A percentile compares a stretch with the other conserved stretches of the same genome.
Evolutionary conservation across 2,113 vertebrate genomes (phyloP).

Genomic region (Strigops habroptila): DNA sequence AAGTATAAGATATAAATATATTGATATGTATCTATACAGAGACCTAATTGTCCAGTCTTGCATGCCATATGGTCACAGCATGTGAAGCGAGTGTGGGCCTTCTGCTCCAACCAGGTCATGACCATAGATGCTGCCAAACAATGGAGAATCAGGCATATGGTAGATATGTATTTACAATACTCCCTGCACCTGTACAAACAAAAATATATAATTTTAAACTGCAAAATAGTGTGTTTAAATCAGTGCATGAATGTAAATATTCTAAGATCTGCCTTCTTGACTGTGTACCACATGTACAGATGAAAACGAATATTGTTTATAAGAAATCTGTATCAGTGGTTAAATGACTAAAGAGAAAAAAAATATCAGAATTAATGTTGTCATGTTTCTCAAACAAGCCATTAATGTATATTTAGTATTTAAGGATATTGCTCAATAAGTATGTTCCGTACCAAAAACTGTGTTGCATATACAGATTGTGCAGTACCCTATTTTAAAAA

Average conservation of each 20-base stretch:
- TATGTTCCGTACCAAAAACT: slow-evolving; percentile 79
- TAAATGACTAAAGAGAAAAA: slow-evolving; percentile 76
- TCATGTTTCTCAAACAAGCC: slow-evolving; percentile 85
- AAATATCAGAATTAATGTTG: slow-evolving; percentile 69
- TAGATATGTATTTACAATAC: slow-evolving; percentile 76
- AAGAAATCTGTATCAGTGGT: slow-evolving; percentile 72
- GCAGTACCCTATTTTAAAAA: slow-evolving; percentile 75
- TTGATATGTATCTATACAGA: slow-evolving; percentile 57
- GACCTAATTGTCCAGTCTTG: slow-evolving; percentile 55
- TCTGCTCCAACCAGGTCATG: slow-evolving; percentile 49
- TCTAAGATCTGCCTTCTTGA: slow-evolving; percentile 86
- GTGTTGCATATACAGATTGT: slow-evolving; percentile 74
- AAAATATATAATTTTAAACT: slow-evolving; percentile 70
- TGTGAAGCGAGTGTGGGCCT: neutral
- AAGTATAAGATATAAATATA: slow-evolving; percentile 57
- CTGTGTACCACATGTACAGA: slow-evolving; percentile 77
- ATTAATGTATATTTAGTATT: slow-evolving; percentile 80
- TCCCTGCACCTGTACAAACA: slow-evolving; percentile 74
- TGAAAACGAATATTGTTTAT: slow-evolving; percentile 76
- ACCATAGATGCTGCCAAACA: slow-evolving; percentile 67
- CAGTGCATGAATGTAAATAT: slow-evolving; percentile 94
- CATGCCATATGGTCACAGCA: slow-evolving; percentile 45
- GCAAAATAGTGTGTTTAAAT: slow-evolving; percentile 71
- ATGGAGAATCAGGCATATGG: slow-evolving; percentile 63
- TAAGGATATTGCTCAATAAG: slow-evolving; percentile 78